Conservation (phyloP, 2,888 invertebrate species). For the Cetonia aurata region DNA sequence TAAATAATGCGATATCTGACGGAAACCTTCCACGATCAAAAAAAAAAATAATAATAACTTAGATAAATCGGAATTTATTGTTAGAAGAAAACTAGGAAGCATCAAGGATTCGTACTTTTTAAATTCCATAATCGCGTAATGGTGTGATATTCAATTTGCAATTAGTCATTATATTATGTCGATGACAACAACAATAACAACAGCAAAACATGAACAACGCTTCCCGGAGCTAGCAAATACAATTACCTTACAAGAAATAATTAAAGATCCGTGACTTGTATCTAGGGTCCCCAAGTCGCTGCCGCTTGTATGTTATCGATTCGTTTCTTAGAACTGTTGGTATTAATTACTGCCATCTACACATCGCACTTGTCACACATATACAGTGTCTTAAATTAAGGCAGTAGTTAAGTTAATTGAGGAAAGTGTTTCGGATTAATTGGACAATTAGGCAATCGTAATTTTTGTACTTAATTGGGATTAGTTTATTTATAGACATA, state of each 20-base stretch:
- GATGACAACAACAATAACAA: background rate
- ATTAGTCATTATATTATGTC: background rate
- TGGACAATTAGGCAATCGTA: conserved; percentile 6
- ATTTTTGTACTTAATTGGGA: no score
- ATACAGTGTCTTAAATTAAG: conserved; percentile 27
- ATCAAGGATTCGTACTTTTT: no score
- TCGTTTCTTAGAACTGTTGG: conserved; percentile 20
- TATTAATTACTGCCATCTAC: conserved; percentile 36
- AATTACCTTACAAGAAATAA: conserved; percentile 30
- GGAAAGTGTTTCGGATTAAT: conserved; percentile 26
- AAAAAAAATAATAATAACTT: no score
- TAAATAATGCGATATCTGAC: background rate
- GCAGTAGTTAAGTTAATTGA: conserved; percentile 22
- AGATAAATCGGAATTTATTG: no score
- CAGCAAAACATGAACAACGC: background rate
- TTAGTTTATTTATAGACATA: no score
- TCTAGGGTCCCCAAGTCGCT: no score
- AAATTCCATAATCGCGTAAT: no score
- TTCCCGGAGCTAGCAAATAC: conserved; percentile 29
- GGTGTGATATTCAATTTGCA: conserved; percentile 8
- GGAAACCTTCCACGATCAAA: no score
- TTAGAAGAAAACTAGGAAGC: no score
- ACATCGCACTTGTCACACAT: conserved; percentile 31
- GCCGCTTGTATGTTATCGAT: no score
- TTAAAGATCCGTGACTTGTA: background rate